These are phyloP conservation scores for Tetranychus piercei DNA, from an alignment of 2,888 invertebrate species.

Conservation along the genomic window DNA sequence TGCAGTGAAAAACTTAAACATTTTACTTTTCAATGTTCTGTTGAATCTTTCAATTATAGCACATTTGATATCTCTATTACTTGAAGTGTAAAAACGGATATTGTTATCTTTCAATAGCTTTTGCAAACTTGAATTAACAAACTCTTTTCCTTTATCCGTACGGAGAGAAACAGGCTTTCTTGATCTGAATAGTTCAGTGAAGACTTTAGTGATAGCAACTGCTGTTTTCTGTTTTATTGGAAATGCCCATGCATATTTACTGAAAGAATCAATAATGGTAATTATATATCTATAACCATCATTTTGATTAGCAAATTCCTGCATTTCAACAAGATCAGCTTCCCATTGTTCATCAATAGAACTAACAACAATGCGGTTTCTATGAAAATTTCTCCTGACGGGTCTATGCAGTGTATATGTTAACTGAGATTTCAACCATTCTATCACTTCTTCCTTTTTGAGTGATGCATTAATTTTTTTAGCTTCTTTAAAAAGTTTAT, in stretches of 20 bases:
- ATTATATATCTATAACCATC: slow-evolving; percentile 27
- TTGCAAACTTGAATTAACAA: slow-evolving; percentile 23
- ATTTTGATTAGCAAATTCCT: slow-evolving; percentile 22
- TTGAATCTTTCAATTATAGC: slow-evolving; percentile 30
- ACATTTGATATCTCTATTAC: slow-evolving; percentile 29
- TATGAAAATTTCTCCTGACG: slow-evolving; percentile 14
- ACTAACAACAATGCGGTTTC: slow-evolving; percentile 24
- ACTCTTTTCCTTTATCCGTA: slow-evolving; percentile 27
- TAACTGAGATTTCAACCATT: slow-evolving; percentile 18
- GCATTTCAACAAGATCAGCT: slow-evolving; percentile 26
- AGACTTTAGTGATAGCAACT: slow-evolving; percentile 21
- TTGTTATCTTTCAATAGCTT: slow-evolving; percentile 23
- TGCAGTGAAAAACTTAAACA: slow-evolving; percentile 22
- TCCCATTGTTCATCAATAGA: slow-evolving; percentile 28
- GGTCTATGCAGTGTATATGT: slow-evolving; percentile 22
- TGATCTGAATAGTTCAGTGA: slow-evolving; percentile 18
- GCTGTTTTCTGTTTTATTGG: slow-evolving; percentile 27
- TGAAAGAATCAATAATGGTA: slow-evolving; percentile 28
- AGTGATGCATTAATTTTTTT: neutral
- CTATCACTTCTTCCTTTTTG: slow-evolving; percentile 13
- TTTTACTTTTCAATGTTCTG: slow-evolving; percentile 29
- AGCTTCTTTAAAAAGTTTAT: neutral
- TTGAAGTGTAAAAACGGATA: slow-evolving; percentile 27
- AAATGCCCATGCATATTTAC: slow-evolving; percentile 26
- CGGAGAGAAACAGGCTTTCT: slow-evolving; percentile 24